Conservation (phyloP, 1,140 invertebrate species). For the Zelostemma sp. region DNA sequence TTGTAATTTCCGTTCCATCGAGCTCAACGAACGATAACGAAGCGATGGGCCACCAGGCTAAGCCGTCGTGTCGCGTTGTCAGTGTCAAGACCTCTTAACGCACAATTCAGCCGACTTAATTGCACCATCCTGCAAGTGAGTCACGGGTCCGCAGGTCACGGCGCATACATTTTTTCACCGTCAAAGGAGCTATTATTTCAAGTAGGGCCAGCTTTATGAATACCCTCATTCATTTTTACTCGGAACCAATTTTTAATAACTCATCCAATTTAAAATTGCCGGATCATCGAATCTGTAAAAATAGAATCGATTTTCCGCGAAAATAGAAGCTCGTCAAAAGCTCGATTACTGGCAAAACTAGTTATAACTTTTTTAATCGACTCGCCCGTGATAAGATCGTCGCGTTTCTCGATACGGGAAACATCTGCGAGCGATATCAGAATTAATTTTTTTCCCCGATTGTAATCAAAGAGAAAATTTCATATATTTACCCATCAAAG, state of each 20-base stretch:
- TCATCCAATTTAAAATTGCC: too few species aligned
- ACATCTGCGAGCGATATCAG: too few species aligned
- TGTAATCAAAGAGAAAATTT: too few species aligned
- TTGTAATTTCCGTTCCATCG: conserved; percentile 14
- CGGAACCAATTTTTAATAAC: not conserved
- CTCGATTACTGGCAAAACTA: too few species aligned
- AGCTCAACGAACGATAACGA: conserved; percentile 16
- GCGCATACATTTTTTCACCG: conserved; percentile 11
- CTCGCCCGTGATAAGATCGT: too few species aligned
- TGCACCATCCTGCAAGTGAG: conserved; percentile 55
- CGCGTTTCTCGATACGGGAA: too few species aligned
- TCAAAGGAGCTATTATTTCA: conserved; percentile 11
- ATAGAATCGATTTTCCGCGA: too few species aligned
- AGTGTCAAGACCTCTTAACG: conserved; percentile 54
- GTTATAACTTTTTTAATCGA: too few species aligned
- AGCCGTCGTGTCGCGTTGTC: conserved; percentile 35
- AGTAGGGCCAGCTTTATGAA: conserved; percentile 12
- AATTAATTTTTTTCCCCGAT: too few species aligned
- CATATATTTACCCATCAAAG: too few species aligned
- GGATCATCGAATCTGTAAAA: too few species aligned
- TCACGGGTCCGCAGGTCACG: conserved; percentile 37
- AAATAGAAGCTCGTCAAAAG: too few species aligned
- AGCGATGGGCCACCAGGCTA: conserved; percentile 16
- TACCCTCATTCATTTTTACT: not conserved
- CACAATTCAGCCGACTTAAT: conserved; percentile 55